These are phyloP conservation scores for Megalonaias nervosa DNA, from an alignment of 1,140 invertebrate genomes.

Conservation along the genomic window DNA sequence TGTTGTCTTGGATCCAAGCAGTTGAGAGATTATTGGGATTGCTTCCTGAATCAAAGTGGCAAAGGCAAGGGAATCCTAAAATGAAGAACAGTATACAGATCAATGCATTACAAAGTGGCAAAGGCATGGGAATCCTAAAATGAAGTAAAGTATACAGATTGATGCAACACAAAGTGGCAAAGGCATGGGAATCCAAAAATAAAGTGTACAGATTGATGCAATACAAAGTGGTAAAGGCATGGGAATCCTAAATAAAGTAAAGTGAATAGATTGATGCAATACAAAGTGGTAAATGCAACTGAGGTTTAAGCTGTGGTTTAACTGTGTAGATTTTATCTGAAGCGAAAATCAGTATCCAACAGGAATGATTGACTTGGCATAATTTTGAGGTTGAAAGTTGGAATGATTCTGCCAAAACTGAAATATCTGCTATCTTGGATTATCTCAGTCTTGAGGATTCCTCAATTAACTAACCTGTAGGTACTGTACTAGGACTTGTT, in stretches of 20 bases:
- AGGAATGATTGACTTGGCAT: too few relatives aligned
- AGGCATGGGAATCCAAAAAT: background rate
- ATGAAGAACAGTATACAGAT: background rate
- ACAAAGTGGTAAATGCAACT: slow-evolving; percentile 75
- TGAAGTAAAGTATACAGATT: background rate
- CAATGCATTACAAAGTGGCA: background rate
- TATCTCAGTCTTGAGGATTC: background rate
- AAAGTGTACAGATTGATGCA: slow-evolving; percentile 6
- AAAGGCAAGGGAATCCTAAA: slow-evolving; percentile 79
- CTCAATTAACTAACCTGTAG: slow-evolving; percentile 58
- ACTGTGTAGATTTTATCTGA: too few relatives aligned
- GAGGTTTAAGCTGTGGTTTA: too few relatives aligned
- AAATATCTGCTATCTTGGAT: too few relatives aligned
- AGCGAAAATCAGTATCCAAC: too few relatives aligned
- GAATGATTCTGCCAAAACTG: too few relatives aligned
- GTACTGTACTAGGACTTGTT: slow-evolving; percentile 69
- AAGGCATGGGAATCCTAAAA: background rate
- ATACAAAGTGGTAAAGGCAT: background rate
- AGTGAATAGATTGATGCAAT: slow-evolving; percentile 2
- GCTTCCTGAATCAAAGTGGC: slow-evolving; percentile 79
- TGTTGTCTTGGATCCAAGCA: slow-evolving; percentile 82
- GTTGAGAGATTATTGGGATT: slow-evolving; percentile 80
- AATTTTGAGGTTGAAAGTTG: too few relatives aligned
- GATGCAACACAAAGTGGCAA: slow-evolving; percentile 1
- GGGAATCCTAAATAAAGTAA: background rate